phyloP scores from a whole-genome alignment of 2,888 invertebrate species.

The Leptarthrus brevirostris region DNA sequence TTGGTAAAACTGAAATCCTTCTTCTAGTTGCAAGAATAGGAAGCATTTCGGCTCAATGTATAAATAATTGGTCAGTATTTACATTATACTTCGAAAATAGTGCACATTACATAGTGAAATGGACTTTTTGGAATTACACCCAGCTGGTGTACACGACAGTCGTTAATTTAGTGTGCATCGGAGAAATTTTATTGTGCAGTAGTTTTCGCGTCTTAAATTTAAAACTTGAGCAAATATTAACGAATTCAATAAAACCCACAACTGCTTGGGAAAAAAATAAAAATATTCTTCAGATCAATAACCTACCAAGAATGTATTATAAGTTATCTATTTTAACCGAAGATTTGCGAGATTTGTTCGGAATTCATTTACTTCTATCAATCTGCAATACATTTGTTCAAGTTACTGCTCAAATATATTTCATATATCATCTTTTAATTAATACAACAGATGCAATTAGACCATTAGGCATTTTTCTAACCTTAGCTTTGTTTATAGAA shows the following conservation, averaged over 20 bases:
- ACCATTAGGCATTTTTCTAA: neutral
- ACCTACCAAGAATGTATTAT: neutral
- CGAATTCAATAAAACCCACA: neutral
- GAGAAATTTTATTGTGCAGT: neutral
- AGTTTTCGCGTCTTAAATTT: conserved; percentile 1
- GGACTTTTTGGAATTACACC: conserved; percentile 11
- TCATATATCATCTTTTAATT: neutral
- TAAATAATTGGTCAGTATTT: conserved; percentile 1
- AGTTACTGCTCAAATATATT: conserved; percentile 14
- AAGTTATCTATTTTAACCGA: neutral
- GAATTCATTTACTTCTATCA: conserved; percentile 5
- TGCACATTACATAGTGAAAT: neutral
- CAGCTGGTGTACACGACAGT: conserved; percentile 9
- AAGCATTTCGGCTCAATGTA: neutral
- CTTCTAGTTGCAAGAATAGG: neutral
- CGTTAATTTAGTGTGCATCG: neutral
- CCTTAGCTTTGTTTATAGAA: neutral
- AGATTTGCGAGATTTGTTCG: neutral
- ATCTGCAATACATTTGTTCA: conserved; percentile 3
- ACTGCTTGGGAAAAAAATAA: neutral
- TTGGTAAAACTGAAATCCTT: neutral
- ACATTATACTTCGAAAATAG: neutral
- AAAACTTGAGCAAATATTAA: neutral
- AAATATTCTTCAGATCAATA: neutral
- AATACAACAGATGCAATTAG: neutral